A percentile compares a stretch with the other conserved stretches of the same genome.
Conservation (phyloP, 2,113 vertebrate species). For the Stictonetta naevosa region DNA sequence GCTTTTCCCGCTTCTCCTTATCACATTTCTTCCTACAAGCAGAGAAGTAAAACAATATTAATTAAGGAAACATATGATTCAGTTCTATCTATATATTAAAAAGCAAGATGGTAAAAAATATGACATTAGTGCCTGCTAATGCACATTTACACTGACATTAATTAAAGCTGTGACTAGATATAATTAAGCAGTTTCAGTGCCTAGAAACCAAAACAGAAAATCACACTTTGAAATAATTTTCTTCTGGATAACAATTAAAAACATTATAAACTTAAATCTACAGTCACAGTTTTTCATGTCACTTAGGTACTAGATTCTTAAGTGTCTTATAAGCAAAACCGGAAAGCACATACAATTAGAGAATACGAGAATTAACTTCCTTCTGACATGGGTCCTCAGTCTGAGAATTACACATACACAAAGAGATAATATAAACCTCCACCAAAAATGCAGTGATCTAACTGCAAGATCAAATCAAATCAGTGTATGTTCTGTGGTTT, state of each 20-base stretch:
- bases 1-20: constrained; percentile 80
- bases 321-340: not conserved
- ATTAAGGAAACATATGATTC: not conserved
- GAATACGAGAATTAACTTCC: not conserved
- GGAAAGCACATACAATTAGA: not conserved
- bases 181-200: not conserved
- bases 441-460: not conserved
- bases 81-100: not conserved
- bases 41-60: not conserved
- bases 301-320: not conserved
- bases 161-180: not conserved
- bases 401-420: not conserved
- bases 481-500: not conserved
- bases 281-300: not conserved
- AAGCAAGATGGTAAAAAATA: not conserved
- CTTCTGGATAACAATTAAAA: not conserved
- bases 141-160: not conserved
- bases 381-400: not conserved
- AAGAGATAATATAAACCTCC: not conserved
- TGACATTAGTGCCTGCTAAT: not conserved
- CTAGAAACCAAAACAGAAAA: not conserved
- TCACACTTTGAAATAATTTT: not conserved
- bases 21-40: constrained; percentile 89
- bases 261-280: not conserved
- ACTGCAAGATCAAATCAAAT: not conserved